A percentile compares a stretch with the other conserved stretches of the same genome.
Conservation (phyloP, 2,797 vertebrate genomes). For the Diglossa cyanea region DNA sequence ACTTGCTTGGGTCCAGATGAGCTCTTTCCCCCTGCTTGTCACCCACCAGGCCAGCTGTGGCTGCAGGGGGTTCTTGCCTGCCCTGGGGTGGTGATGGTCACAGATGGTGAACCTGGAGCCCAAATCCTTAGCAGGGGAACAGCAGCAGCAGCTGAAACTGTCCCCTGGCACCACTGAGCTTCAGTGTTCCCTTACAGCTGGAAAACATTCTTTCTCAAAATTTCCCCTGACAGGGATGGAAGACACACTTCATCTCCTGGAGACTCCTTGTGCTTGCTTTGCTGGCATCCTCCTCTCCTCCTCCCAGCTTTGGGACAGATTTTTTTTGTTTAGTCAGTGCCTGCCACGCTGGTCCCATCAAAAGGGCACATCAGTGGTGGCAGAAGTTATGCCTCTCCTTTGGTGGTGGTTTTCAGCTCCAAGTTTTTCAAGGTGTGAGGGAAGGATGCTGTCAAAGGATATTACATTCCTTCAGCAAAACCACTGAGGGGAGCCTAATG, state of each 20-base stretch:
- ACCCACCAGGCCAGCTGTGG: not conserved
- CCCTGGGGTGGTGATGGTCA: fast-evolving
- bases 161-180: not conserved
- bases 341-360: not conserved
- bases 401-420: not conserved
- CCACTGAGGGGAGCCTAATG: not conserved
- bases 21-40: not conserved
- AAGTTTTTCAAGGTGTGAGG: not conserved
- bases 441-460: not conserved
- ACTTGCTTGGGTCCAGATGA: not conserved
- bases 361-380: not conserved
- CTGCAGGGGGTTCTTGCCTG: too few relatives aligned
- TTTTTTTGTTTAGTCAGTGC: not conserved
- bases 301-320: not conserved
- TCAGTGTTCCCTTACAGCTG: not conserved
- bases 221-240: not conserved
- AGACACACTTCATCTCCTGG: fast-evolving
- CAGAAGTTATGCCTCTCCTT: not conserved
- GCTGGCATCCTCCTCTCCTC: not conserved
- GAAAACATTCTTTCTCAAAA: not conserved
- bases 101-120: not conserved
- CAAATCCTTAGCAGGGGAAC: fast-evolving
- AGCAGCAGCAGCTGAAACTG: not conserved
- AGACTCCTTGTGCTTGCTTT: not conserved
- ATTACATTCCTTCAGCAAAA: not conserved